Evolutionary conservation across 2,888 invertebrate genomes (phyloP).

Genomic region (Cataglyphis cursor): DNA sequence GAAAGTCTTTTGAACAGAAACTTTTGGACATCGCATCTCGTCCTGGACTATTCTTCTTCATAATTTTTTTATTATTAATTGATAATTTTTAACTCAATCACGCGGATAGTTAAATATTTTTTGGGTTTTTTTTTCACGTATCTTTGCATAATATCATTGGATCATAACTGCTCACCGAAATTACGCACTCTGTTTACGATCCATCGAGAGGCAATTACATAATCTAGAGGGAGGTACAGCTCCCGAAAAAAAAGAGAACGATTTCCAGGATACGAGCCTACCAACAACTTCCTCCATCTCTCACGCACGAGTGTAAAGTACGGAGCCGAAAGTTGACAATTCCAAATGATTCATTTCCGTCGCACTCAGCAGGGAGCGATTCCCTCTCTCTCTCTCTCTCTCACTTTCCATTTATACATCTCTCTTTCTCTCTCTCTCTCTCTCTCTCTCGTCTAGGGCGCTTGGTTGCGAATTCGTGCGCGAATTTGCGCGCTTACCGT

Average conservation of each 20-base stretch:
- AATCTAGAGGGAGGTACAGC: neutral
- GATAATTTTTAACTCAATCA: neutral
- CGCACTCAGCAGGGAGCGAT: slow-evolving; percentile 70
- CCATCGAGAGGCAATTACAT: neutral
- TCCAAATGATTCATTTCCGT: slow-evolving; percentile 86
- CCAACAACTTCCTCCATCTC: neutral
- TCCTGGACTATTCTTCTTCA: neutral
- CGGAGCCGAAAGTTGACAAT: slow-evolving; percentile 82
- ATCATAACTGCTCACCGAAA: neutral
- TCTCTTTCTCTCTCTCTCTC: slow-evolving; percentile 28
- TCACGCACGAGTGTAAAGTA: slow-evolving; percentile 32
- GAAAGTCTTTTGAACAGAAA: neutral
- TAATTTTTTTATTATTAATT: neutral
- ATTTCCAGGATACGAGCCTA: neutral
- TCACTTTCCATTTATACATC: slow-evolving; percentile 52
- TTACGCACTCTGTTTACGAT: neutral
- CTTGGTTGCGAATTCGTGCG: slow-evolving; percentile 55
- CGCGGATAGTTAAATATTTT: neutral
- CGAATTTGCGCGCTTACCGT: slow-evolving; percentile 54
- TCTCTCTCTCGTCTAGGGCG: slow-evolving; percentile 38
- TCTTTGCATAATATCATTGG: neutral
- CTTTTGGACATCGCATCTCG: neutral
- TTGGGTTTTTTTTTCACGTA: too few relatives aligned
- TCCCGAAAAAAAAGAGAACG: neutral
- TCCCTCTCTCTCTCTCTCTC: slow-evolving; percentile 52